These are phyloP conservation scores for Petaurus breviceps DNA, from an alignment of 2,113 vertebrate genomes.

Conservation along the genomic window DNA sequence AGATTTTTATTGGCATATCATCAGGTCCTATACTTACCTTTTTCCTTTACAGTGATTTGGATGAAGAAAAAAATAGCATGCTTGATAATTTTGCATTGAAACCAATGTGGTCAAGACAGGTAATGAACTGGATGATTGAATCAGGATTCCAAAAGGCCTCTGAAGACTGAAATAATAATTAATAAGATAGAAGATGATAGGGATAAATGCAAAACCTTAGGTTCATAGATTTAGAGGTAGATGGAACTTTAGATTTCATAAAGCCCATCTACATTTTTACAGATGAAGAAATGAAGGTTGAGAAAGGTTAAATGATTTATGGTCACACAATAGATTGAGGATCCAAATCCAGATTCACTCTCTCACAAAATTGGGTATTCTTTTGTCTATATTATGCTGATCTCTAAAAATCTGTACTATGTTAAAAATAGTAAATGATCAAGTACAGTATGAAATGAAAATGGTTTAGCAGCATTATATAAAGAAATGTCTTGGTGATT, in stretches of 20 bases:
- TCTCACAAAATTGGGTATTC: background rate
- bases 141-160: background rate
- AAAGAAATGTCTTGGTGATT: background rate
- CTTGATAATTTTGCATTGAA: background rate
- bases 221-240: background rate
- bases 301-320: background rate
- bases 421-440: background rate
- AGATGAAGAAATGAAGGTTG: background rate
- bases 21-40: background rate
- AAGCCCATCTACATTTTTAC: background rate
- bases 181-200: too few species aligned
- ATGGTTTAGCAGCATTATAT: background rate
- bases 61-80: background rate
- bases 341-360: background rate
- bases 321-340: background rate
- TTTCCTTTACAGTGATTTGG: background rate
- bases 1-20: background rate
- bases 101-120: background rate
- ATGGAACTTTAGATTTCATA: background rate
- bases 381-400: background rate
- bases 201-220: background rate
- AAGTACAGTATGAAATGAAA: background rate
- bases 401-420: background rate
- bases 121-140: background rate
- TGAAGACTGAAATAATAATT: background rate